These are phyloP conservation scores for Odontesthes bonariensis DNA, from an alignment of 2,113 vertebrate genomes.

Conservation along the genomic window DNA sequence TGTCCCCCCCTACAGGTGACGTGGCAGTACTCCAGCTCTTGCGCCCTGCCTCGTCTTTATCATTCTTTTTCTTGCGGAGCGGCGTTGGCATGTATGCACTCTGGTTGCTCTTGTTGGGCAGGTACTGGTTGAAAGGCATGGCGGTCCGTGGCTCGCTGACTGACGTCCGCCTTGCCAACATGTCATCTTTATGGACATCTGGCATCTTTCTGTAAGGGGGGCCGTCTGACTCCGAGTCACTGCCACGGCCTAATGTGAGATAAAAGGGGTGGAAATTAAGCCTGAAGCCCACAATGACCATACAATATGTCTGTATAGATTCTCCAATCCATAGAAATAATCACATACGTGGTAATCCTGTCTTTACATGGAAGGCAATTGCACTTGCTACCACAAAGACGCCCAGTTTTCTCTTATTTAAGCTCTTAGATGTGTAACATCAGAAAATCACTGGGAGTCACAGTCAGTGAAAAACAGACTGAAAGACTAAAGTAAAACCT, in stretches of 20 bases:
- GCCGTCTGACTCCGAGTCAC: constrained; percentile 94
- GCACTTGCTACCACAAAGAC: too few relatives aligned
- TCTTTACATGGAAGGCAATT: too few relatives aligned
- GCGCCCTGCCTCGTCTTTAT: constrained; percentile 87
- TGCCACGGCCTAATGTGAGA: constrained; percentile 89
- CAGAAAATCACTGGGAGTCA: too few relatives aligned
- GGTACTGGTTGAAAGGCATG: constrained; percentile 99
- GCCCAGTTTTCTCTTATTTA: too few relatives aligned
- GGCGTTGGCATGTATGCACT: constrained; percentile 89
- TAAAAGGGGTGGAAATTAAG: too few relatives aligned
- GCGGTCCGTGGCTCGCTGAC: constrained; percentile 89
- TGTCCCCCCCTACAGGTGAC: constrained; percentile 90
- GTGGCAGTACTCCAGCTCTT: constrained; percentile 95
- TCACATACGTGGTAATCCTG: too few relatives aligned
- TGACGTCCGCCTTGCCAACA: constrained; percentile 92
- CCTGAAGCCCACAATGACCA: background rate
- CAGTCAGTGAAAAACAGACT: too few relatives aligned
- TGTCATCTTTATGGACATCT: constrained; percentile 96
- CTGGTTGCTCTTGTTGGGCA: constrained; percentile 97
- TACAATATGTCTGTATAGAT: too few relatives aligned
- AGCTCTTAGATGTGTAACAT: too few relatives aligned
- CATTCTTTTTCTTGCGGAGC: constrained; percentile 87
- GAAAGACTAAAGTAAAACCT: too few relatives aligned
- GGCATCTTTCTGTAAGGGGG: constrained; percentile 91
- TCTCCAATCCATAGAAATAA: too few relatives aligned